Conservation (phyloP, 2,797 vertebrate species). For the Chloroceryle amazona region DNA sequence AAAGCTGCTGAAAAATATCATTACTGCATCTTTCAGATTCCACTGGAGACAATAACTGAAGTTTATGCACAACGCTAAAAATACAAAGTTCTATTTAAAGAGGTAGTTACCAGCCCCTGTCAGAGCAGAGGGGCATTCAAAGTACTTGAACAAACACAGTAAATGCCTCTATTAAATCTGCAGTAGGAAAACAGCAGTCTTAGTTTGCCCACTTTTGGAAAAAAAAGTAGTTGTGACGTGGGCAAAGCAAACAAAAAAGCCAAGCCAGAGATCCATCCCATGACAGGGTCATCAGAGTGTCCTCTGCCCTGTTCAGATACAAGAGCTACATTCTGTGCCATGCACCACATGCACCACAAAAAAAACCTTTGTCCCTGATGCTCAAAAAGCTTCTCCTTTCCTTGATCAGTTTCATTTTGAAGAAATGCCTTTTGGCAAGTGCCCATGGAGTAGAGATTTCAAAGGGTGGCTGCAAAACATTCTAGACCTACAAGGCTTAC, state of each 20-base stretch:
- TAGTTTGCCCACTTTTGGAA: not conserved
- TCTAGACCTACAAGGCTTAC: not conserved
- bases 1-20: not conserved
- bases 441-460: not conserved
- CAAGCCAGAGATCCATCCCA: fast-evolving
- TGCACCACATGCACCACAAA: not conserved
- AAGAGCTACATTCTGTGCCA: not conserved
- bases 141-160: not conserved
- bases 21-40: not conserved
- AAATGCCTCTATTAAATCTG: not conserved
- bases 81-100: not conserved
- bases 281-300: not conserved
- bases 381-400: not conserved
- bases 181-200: fast-evolving
- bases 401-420: not conserved
- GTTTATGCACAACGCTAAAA: not conserved
- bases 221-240: not conserved
- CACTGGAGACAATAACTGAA: not conserved
- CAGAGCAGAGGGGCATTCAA: not conserved
- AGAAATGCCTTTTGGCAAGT: not conserved
- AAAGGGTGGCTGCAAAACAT: not conserved
- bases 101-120: not conserved
- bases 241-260: not conserved
- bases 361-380: not conserved
- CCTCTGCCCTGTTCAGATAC: not conserved